These are phyloP conservation scores for Anorthoa munda DNA, from an alignment of 2,888 invertebrate species.

Conservation along the genomic window DNA sequence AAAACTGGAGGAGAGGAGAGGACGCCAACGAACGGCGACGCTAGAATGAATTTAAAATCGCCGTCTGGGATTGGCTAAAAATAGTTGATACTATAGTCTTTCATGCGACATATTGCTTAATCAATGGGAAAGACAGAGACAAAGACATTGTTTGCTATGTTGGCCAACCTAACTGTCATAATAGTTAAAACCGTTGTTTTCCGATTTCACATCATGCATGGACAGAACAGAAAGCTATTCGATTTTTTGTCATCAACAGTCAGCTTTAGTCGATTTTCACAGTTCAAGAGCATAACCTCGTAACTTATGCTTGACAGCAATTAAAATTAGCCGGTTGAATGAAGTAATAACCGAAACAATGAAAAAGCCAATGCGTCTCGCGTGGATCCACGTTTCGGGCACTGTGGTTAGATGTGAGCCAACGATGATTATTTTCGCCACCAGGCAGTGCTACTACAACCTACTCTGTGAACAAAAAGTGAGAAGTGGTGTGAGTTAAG, in stretches of 20 bases:
- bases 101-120: conserved; percentile 45
- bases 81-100: conserved; percentile 70
- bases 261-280: neutral
- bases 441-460: too few relatives aligned
- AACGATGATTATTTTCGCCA: too few relatives aligned
- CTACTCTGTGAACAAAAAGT: too few relatives aligned
- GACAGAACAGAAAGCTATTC: too few relatives aligned
- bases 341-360: too few relatives aligned
- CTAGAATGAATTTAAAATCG: conserved; percentile 84
- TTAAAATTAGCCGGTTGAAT: too few relatives aligned
- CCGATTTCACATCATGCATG: neutral
- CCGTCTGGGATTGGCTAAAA: conserved; percentile 83
- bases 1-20: conserved; percentile 48
- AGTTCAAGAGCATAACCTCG: too few relatives aligned
- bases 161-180: conserved; percentile 48
- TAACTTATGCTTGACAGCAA: too few relatives aligned
- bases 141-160: conserved; percentile 37
- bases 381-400: too few relatives aligned
- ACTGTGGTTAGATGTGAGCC: too few relatives aligned
- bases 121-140: conserved; percentile 48
- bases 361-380: too few relatives aligned
- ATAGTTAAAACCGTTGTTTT: conserved; percentile 27
- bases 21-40: conserved; percentile 85
- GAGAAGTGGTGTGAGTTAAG: too few relatives aligned
- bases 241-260: neutral